phyloP scores from a whole-genome alignment of 2,888 invertebrate genomes.

The Helleia helle region DNA sequence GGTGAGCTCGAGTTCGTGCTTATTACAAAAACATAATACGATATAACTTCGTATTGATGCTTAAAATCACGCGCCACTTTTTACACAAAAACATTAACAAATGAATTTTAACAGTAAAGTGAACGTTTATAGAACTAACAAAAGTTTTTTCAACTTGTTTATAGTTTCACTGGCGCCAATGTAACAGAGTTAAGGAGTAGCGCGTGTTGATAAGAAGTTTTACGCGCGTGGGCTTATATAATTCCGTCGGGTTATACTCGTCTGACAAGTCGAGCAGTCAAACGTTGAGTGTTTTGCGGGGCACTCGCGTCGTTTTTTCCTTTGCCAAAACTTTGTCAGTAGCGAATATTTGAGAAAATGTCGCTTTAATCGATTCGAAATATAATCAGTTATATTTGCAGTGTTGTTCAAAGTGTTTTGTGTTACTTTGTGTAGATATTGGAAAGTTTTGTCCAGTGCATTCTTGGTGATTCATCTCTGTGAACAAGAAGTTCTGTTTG shows the following conservation, averaged over 20 bases:
- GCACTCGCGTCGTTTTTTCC: constrained; percentile 34
- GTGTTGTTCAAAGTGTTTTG: constrained; percentile 30
- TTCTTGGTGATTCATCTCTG: constrained; percentile 68
- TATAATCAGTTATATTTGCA: constrained; percentile 34
- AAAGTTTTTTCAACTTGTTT: constrained; percentile 52
- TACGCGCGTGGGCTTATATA: constrained; percentile 39
- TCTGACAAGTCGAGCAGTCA: constrained; percentile 45
- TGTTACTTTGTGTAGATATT: constrained; percentile 39
- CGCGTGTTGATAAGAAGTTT: constrained; percentile 36
- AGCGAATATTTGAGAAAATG: constrained; percentile 42
- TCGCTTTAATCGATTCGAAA: constrained; percentile 38
- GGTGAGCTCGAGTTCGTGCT: constrained; percentile 39
- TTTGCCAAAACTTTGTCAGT: constrained; percentile 52
- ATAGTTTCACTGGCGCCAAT: constrained; percentile 41
- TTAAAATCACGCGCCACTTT: constrained; percentile 47
- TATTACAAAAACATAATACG: constrained; percentile 47
- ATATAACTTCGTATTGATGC: constrained; percentile 44
- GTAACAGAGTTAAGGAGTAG: constrained; percentile 47
- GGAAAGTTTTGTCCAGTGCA: constrained; percentile 47
- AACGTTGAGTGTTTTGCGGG: constrained; percentile 34
- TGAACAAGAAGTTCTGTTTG: constrained; percentile 58
- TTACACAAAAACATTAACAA: constrained; percentile 47
- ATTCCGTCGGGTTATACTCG: constrained; percentile 59
- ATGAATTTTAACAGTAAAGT: constrained; percentile 35
- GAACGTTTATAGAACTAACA: constrained; percentile 29